Base-by-base conservation (phyloP, 2,797 vertebrate species). In the Tenualosa thibaudeaui region DNA sequence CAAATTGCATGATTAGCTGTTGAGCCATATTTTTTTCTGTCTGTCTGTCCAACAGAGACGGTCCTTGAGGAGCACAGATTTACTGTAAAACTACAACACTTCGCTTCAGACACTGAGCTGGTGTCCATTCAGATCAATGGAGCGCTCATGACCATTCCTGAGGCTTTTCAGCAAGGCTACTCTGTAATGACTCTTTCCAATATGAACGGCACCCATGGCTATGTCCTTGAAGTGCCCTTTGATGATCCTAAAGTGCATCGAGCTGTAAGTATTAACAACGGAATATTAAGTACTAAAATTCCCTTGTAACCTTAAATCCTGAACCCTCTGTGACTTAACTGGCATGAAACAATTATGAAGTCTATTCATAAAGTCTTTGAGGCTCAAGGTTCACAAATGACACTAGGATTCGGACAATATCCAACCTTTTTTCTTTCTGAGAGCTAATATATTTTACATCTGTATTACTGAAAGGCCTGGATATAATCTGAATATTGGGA, bases 81-180 rank as follows among this genome's bases (percentile, higher is more conserved):
- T 88, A 91, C 86, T 4, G 43, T 96, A 86, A 92, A 93, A 81
- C 88, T 96, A 89, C 95, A 95, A 84, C 92, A 93, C 84, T 92
- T 96, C 89, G 94, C 96, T 78, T 85, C 87, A 0, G 95, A 96
- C 65, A 95, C 96, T 81, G 68, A 90, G 54, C 89, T 97, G 81
- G 89, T 94, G 87, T 89, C 90, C 65, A 83, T 95, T 0, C 0
- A 56, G 85, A 84, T 96, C 86, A 96, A 95, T 82, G 88, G 88
- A 13, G 87, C 91, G 84, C 90, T 81, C 68, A 84, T 93, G 86
- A 82, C 92, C 68, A 85, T 84, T 4, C 82, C 85, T 1, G 91
- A 94, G 60, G 85, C 86, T 13, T 82, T 84, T 5, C 75, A 89
- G 56, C 88, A 56, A 0, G 85, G 91, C 26, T 89, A 92, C 84